Percentiles rank a stretch among this genome's conserved stretches.
These are phyloP conservation scores for Ursus arctos DNA, from an alignment of 2,113 vertebrate species.

Conservation along the genomic window DNA sequence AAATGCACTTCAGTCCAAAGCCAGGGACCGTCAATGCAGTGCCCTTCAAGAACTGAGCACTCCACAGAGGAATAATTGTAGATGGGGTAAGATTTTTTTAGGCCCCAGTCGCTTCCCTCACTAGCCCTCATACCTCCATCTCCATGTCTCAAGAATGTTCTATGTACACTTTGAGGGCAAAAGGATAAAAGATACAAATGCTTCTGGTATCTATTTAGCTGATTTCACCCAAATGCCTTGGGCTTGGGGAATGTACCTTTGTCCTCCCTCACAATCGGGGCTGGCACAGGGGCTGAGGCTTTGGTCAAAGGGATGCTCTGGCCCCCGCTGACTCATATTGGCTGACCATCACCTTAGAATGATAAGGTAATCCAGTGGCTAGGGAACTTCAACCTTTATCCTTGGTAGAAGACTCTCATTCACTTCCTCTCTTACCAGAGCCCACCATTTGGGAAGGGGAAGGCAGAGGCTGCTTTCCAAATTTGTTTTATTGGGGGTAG, in stretches of 20 bases:
- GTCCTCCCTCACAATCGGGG: background rate
- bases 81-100: background rate
- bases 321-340: constrained; percentile 36
- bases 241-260: background rate
- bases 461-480: constrained; percentile 15
- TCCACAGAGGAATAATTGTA: background rate
- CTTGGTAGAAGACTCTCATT: background rate
- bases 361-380: constrained; percentile 53
- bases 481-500: constrained; percentile 55
- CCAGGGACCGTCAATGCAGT: background rate
- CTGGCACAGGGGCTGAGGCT: background rate
- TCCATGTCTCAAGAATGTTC: background rate
- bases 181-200: background rate
- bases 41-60: background rate
- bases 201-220: background rate
- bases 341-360: background rate
- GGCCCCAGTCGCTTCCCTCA: background rate
- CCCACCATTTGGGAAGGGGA: background rate
- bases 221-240: background rate
- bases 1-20: background rate
- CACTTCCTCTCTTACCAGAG: background rate
- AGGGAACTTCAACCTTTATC: constrained; percentile 56
- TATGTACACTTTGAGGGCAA: background rate
- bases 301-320: background rate
- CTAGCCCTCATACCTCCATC: background rate